Evolutionary conservation across 1,140 invertebrate genomes (phyloP), one percentile per base, ranked within the genome.

Genomic region (Anastrepha obliqua): DNA sequence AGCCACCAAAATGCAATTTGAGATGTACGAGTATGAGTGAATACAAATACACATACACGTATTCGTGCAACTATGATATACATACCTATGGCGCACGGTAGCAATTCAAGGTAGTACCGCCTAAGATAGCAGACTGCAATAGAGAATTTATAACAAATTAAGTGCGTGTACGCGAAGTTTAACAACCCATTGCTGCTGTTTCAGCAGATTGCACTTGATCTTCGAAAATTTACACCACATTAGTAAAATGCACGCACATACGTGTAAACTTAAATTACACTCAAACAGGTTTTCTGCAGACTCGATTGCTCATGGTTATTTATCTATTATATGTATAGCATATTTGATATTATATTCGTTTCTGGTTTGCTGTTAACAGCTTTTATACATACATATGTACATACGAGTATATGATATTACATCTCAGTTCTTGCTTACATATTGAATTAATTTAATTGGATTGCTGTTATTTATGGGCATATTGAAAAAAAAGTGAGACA

Each of bases 151-250:
- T 39, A 67, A 62, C 15, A 62, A 15, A 15, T 15, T 62, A 62
- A 9, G 60, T 17, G 11, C 29, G 20, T 67, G 65, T 13, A 20
- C 8, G 62, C 62, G n/a, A 67, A 67, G 20, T 67, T 29, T 13
- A 67, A 9, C 29, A 39, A 67, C 13, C 5, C 9, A 67, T 67
- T 67, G 13, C 29, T 67, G 11, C 29, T 67, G 20, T 11, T 47
- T 2, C 17, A 74, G 15, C 67, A 39, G 17, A 74, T 74, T 47
- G 42, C 67, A 74, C 67, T 74, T 74, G 67, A 74, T 74, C 67
- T 74, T 74, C 17, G 15, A 44, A 44, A 47, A 17, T 9, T 11
- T 0, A 39, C 39, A 67, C n/a, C 64, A 11, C 29, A 42, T 67
- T 3, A 11, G 29, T 29, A 67, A 39, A 39, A 29, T 9, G 29